These are phyloP conservation scores for Cordilura impudica DNA, from an alignment of 2,888 invertebrate genomes.

Conservation along the genomic window DNA sequence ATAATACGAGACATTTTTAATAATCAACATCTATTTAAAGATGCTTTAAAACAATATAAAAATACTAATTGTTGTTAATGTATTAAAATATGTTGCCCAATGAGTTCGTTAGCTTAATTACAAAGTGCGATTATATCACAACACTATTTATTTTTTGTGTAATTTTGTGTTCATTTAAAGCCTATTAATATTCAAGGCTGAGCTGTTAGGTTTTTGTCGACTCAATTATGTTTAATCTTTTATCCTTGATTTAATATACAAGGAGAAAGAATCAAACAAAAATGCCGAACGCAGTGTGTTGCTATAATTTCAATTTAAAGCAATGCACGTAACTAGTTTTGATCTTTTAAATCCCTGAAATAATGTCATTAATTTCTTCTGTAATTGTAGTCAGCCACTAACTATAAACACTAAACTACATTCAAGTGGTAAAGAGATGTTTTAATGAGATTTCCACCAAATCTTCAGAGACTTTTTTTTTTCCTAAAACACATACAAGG, in stretches of 20 bases:
- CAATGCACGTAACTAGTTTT: background rate
- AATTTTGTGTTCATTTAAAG: too few relatives aligned
- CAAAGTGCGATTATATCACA: too few relatives aligned
- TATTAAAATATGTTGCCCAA: too few relatives aligned
- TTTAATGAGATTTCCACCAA: conserved; percentile 61
- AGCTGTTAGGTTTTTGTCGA: background rate
- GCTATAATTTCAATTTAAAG: background rate
- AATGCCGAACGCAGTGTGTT: conserved; percentile 17
- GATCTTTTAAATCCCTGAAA: conserved; percentile 37
- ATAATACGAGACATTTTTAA: too few relatives aligned
- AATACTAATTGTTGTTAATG: too few relatives aligned
- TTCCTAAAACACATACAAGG: conserved; percentile 42
- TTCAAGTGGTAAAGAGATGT: conserved; percentile 32
- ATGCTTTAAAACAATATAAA: too few relatives aligned
- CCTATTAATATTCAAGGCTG: too few relatives aligned
- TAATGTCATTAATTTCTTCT: conserved; percentile 52
- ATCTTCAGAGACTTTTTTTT: conserved; percentile 60
- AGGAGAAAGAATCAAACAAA: conserved; percentile 10
- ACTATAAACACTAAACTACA: background rate
- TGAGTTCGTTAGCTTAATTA: too few relatives aligned
- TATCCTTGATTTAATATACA: background rate
- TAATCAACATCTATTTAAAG: too few relatives aligned
- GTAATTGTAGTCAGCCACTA: conserved; percentile 16
- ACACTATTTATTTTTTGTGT: too few relatives aligned
- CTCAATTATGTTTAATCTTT: too few relatives aligned